Conservation (phyloP, 2,797 vertebrate genomes). For the Gadopsis bispinosus region DNA sequence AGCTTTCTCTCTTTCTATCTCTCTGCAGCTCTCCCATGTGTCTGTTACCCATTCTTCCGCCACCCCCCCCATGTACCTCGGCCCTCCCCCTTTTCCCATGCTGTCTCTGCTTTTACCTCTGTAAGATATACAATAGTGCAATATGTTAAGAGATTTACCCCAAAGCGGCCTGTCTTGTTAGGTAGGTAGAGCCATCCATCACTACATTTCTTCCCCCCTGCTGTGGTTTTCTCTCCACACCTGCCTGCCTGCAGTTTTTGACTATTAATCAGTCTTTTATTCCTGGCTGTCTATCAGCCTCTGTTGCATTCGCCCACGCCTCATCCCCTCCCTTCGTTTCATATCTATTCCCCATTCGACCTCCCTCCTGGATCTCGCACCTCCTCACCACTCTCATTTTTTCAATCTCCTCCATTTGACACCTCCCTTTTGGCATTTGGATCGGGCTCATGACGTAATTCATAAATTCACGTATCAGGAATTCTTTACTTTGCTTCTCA, state of each 20-base stretch:
- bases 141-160: conserved; percentile 24
- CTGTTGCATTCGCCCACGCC: conserved; percentile 63
- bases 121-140: conserved; percentile 30
- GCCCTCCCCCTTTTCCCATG: neutral
- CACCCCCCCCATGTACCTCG: neutral
- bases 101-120: conserved; percentile 34
- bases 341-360: conserved; percentile 50
- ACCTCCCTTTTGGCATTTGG: conserved; percentile 44
- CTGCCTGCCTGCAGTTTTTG: conserved; percentile 75
- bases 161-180: conserved; percentile 44
- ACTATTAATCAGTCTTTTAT: conserved; percentile 79
- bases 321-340: conserved; percentile 51
- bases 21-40: neutral
- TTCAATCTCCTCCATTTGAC: conserved; percentile 14
- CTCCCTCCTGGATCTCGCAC: conserved; percentile 8
- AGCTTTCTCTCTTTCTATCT: conserved; percentile 33
- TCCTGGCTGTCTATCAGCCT: conserved; percentile 72
- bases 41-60: conserved; percentile 24
- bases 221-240: conserved; percentile 60
- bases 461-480: conserved; percentile 13
- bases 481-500: neutral
- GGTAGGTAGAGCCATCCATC: conserved; percentile 33
- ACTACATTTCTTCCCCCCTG: conserved; percentile 34
- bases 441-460: conserved; percentile 37
- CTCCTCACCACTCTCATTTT: conserved; percentile 34